Base-by-base conservation (phyloP, 2,797 vertebrate species). In the Mus spretus region DNA sequence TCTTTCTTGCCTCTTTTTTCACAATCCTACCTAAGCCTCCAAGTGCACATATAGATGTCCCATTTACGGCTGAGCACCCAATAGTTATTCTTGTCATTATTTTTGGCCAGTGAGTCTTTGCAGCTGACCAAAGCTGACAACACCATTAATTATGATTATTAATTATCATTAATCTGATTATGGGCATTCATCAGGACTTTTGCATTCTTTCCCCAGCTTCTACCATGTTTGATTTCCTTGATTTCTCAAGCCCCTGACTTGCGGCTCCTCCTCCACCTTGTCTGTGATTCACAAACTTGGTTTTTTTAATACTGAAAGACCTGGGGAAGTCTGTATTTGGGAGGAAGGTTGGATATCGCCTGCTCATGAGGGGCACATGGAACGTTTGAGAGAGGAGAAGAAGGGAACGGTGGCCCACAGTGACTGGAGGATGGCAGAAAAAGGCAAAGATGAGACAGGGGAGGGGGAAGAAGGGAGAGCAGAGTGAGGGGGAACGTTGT, bases 381-480 rank as follows among this genome's bases (percentile, higher is more conserved):
- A 70, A 24, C 31, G 2, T 86, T n/a, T 70, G 83, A 13, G 31
- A 67, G 83, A 70, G 34, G 83, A 50, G 63, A 85, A 20, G 44
- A 34, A 26, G 31, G 44, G 47, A 15, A n/a, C 3, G 1, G 20
- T 70, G 31, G 67, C n/a, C 63, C 20, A 0, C 3, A 20, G 20
- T 53, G 31, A 53, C 20, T n/a, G 83, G 20, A 22, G 31, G 44
- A 7, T 34, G 28, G 34, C 15, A 50, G 17, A 31, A 84, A 40
- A 28, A 47, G 44, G 44, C 83, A 50, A 50, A 19, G 67, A 9
- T n/a, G 31, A n/a, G 83, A n/a, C 10, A 20, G 13, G 7, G 28
- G 28, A 82, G 80, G 55, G 55, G 79, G 19, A 40, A 3, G 26
- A 31, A 17, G 7, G 80, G 22, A n/a, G 6, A 28, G 10, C 37